Conservation (phyloP, 2,888 invertebrate species). For the Eristalis tenax region DNA sequence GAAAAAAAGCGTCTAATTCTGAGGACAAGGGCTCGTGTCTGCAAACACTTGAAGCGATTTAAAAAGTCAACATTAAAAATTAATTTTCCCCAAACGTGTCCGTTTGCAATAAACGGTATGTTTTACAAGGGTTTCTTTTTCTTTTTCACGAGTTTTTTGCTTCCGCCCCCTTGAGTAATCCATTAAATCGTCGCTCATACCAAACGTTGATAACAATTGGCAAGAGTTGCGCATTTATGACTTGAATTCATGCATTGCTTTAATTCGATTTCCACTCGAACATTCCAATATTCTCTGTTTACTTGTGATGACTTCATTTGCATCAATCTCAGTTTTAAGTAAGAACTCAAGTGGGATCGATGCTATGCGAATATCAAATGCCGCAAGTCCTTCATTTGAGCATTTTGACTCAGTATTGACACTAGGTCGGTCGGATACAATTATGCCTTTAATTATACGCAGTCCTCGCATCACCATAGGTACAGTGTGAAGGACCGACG, state of each 20-base stretch:
- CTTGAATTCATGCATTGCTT: too few relatives aligned
- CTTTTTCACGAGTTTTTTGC: neutral
- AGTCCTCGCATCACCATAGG: neutral
- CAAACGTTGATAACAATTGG: neutral
- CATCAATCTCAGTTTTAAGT: neutral
- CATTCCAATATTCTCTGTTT: neutral
- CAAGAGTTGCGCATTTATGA: too few relatives aligned
- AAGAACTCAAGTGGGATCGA: neutral
- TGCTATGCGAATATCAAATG: too few relatives aligned
- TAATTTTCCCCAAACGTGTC: neutral
- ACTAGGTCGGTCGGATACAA: conserved; percentile 4
- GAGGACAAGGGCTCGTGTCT: neutral
- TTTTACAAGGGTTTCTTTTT: too few relatives aligned
- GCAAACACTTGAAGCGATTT: neutral
- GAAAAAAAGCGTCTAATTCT: neutral
- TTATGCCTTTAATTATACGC: conserved; percentile 17
- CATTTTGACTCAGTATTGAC: conserved; percentile 11
- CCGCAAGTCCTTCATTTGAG: neutral
- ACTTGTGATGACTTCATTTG: neutral
- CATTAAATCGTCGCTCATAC: neutral
- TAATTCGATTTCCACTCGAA: too few relatives aligned
- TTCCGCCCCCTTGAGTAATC: neutral
- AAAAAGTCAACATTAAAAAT: neutral
- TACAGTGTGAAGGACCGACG: neutral
- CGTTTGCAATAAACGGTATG: too few relatives aligned